Conservation (phyloP, 1,140 invertebrate species). For the Apis dorsata region DNA sequence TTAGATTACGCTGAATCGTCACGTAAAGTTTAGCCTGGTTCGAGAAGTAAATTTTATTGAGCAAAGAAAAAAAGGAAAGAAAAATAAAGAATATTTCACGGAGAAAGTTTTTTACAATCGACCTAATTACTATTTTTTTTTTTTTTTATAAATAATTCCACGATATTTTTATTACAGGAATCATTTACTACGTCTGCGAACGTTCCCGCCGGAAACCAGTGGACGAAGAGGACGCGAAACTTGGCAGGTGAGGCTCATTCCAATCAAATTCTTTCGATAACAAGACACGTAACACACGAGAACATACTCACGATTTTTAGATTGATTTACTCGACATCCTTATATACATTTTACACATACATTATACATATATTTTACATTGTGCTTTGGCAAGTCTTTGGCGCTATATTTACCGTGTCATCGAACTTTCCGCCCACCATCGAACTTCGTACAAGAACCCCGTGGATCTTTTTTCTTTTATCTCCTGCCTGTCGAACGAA, state of each 20-base stretch:
- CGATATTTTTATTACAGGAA: slow-evolving; percentile 79
- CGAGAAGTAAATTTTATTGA: neutral
- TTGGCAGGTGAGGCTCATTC: slow-evolving; percentile 85
- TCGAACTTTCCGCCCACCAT: slow-evolving; percentile 67
- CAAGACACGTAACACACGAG: slow-evolving; percentile 2
- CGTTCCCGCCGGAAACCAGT: slow-evolving; percentile 83
- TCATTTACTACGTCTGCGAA: slow-evolving; percentile 87
- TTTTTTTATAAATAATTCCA: neutral
- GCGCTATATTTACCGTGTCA: slow-evolving; percentile 75
- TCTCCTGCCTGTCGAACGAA: slow-evolving; percentile 9
- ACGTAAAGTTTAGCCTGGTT: neutral
- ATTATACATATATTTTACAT: slow-evolving; percentile 60
- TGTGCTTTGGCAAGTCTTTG: slow-evolving; percentile 79
- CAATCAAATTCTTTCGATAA: slow-evolving; percentile 6
- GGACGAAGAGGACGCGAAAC: slow-evolving; percentile 89
- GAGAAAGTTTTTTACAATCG: neutral
- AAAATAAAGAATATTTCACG: neutral
- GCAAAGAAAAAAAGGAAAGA: neutral
- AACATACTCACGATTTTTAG: slow-evolving; percentile 49
- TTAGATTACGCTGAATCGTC: neutral
- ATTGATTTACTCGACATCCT: slow-evolving; percentile 43
- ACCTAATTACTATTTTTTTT: neutral
- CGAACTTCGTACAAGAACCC: slow-evolving; percentile 34
- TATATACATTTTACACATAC: slow-evolving; percentile 48
- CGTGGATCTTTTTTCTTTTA: slow-evolving; percentile 20